Conservation (phyloP, 2,888 invertebrate genomes). For the Nymphalis urticae region DNA sequence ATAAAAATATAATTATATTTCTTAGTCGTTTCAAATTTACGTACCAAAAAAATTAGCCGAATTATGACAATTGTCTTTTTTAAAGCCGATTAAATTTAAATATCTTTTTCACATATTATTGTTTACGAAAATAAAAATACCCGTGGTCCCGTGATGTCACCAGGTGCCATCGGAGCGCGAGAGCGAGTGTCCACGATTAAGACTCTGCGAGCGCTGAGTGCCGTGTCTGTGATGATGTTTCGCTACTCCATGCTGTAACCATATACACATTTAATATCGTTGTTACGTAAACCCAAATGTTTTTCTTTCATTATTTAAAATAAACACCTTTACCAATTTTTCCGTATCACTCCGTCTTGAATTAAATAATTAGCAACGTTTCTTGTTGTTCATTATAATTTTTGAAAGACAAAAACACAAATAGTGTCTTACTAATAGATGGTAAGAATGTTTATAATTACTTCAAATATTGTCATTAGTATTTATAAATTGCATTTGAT, state of each 20-base stretch:
- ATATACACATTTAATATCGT: slow-evolving; percentile 14
- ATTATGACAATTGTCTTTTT: too few relatives aligned
- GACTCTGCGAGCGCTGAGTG: slow-evolving; percentile 87
- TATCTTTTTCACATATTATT: not conserved
- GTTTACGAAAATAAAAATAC: slow-evolving; percentile 51
- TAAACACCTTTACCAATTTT: slow-evolving; percentile 6
- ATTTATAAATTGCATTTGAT: slow-evolving; percentile 10
- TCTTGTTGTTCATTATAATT: too few relatives aligned
- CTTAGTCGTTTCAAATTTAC: too few relatives aligned
- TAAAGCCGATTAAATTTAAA: too few relatives aligned
- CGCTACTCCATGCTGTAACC: slow-evolving; percentile 83
- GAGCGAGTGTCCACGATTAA: slow-evolving; percentile 87
- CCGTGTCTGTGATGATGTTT: slow-evolving; percentile 83
- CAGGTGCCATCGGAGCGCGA: slow-evolving; percentile 88
- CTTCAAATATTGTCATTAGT: not conserved
- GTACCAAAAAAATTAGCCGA: too few relatives aligned
- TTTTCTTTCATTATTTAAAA: not conserved
- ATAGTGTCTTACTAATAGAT: not conserved
- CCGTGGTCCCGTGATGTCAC: slow-evolving; percentile 90
- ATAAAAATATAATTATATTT: too few relatives aligned
- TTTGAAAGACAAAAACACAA: not conserved
- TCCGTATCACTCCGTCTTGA: not conserved
- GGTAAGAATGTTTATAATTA: not conserved
- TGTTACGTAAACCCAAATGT: slow-evolving; percentile 1
- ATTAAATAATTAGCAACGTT: not conserved